Percentiles rank a stretch among this genome's conserved stretches.
These are phyloP conservation scores for Rapana venosa DNA, from an alignment of 2,888 invertebrate genomes.

Conservation along the genomic window DNA sequence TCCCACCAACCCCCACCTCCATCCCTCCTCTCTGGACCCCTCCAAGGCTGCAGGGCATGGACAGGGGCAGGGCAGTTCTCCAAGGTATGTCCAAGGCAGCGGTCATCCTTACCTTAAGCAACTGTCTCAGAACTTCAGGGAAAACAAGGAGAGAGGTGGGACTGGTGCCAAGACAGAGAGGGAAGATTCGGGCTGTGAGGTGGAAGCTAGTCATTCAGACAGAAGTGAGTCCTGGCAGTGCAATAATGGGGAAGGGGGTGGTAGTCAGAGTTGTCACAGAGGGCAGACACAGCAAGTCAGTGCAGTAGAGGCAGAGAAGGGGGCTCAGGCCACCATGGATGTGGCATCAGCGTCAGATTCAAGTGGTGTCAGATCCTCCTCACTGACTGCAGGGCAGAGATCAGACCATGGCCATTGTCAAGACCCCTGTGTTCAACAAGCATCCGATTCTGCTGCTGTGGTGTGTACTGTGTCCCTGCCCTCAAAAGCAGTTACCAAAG, in stretches of 20 bases:
- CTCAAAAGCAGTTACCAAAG: constrained; percentile 29
- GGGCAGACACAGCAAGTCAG: background rate
- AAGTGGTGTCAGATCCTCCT: background rate
- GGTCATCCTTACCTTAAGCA: background rate
- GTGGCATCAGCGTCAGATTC: background rate
- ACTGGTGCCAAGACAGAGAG: constrained; percentile 20
- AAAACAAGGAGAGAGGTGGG: background rate
- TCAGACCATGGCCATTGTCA: background rate
- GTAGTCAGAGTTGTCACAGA: background rate
- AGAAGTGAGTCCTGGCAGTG: constrained; percentile 16
- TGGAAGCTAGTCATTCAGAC: constrained; percentile 29
- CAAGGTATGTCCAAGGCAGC: too few species aligned
- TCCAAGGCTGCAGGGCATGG: background rate
- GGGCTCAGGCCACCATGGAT: background rate
- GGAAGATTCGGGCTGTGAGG: constrained; percentile 35
- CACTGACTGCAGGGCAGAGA: background rate
- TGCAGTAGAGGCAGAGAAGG: background rate
- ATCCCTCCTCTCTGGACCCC: constrained; percentile 40
- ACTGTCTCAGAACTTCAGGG: background rate
- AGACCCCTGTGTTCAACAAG: background rate
- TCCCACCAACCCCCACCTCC: constrained; percentile 11
- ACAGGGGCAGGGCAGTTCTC: background rate
- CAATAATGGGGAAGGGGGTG: background rate
- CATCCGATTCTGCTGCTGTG: background rate
- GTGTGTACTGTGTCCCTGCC: constrained; percentile 27